Evolutionary conservation across 2,113 vertebrate genomes (phyloP).

Genomic region (Microcebus tavaratra): DNA sequence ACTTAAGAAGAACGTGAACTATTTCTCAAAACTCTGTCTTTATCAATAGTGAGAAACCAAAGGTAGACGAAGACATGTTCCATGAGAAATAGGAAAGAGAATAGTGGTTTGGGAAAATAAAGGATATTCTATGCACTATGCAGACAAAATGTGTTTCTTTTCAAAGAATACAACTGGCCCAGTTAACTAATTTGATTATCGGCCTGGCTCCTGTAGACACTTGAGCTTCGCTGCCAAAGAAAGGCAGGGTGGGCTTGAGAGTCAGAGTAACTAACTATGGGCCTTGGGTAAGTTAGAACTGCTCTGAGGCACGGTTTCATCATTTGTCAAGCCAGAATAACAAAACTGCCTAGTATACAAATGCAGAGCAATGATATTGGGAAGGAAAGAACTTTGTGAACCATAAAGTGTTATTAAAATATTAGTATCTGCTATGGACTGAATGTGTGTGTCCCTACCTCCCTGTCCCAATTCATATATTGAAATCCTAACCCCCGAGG

Average conservation of each 20-base stretch:
- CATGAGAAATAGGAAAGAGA: neutral
- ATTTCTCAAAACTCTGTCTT: neutral
- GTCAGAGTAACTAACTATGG: neutral
- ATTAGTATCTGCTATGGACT: neutral
- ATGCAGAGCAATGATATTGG: neutral
- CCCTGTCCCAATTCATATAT: neutral
- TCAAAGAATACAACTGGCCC: neutral
- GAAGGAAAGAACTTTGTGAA: neutral
- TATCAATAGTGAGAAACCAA: neutral
- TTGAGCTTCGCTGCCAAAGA: neutral
- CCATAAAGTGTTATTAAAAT: neutral
- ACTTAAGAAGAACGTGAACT: neutral
- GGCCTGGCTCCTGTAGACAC: neutral
- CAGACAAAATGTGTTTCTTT: neutral
- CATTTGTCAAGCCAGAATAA: neutral
- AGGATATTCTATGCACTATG: neutral
- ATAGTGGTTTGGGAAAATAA: neutral
- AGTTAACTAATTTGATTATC: neutral
- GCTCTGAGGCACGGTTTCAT: neutral
- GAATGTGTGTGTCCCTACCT: neutral
- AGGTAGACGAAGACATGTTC: neutral
- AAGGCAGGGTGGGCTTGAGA: neutral
- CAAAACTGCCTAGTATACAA: neutral
- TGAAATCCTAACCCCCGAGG: neutral
- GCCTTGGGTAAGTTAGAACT: neutral